Base-by-base conservation (phyloP, 2,113 vertebrate species). In the Malurus melanocephalus region DNA sequence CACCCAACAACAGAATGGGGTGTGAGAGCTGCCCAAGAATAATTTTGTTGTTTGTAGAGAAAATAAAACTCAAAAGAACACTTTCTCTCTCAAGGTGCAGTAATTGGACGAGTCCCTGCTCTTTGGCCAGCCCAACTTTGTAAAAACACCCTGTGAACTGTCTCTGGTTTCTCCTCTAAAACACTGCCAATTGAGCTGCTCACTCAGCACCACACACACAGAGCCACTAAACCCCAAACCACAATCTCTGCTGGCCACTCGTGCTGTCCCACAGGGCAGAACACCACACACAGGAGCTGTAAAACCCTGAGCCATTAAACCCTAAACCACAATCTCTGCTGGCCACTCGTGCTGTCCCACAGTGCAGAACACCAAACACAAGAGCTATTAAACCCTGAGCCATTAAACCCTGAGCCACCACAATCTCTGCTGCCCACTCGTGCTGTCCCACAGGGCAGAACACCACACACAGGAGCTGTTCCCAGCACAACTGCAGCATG, bases 201-300 rank as follows among this genome's bases (percentile, higher is more conserved):
- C 17, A 4, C 49, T 38, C 78, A 85, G 89, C 81, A 66, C 38
- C 13, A 40, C 48, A 7, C 52, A 35, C 26, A 48, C 40, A 51
- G 35, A 84, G 83, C 60, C 33, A 21, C n/a, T 48, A 52, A 85
- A 86, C 43, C 66, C 77, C 20, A 27, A 64, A 32, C 76, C 32
- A 56, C 20, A 9, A 35, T 13, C 76, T 23, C 69, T 72, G 52
- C 3, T 2, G 20, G 59, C 48, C 71, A 12, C 48, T 33, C 67
- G 0, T 7, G 17, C 69, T 24, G 21, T 14, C 74, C 74, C 69
- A 33, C 67, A 4, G 68, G 67, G 76, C 80, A 73, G 43, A 64
- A 33, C 52, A 23, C 0, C 1, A 45, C 52, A 22, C 4, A 0
- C 7, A 20, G 11, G n/a, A 53, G 55, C 2, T 60, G n/a, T 16